Percentiles rank a stretch among this genome's conserved stretches.
Evolutionary conservation across 2,797 vertebrate species (phyloP).

Genomic region (Cyprinella venusta): DNA sequence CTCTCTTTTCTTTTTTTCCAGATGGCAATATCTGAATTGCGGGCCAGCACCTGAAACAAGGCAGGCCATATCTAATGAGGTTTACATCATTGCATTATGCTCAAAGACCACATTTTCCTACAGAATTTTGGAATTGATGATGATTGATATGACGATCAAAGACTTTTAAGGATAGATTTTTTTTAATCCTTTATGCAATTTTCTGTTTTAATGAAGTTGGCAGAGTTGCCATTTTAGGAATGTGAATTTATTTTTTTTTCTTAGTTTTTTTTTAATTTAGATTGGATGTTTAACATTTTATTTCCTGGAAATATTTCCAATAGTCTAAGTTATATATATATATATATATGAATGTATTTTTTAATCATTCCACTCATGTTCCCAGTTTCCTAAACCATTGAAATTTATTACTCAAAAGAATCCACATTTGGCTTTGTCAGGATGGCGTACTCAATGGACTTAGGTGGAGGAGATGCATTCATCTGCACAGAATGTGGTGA

Average conservation of each 20-base stretch:
- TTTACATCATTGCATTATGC: constrained; percentile 40
- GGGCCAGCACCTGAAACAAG: constrained; percentile 38
- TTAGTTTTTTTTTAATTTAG: not conserved
- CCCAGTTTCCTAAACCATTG: not conserved
- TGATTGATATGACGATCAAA: not conserved
- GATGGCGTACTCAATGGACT: constrained; percentile 73
- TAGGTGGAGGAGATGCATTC: constrained; percentile 73
- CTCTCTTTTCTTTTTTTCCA: constrained; percentile 26
- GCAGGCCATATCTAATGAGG: constrained; percentile 24
- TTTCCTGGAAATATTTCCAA: not conserved
- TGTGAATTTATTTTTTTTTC: no score
- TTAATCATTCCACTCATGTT: not conserved
- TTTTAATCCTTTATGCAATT: not conserved
- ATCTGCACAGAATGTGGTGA: constrained; percentile 86
- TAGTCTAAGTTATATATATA: not conserved
- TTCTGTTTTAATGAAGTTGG: not conserved
- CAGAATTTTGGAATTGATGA: not conserved
- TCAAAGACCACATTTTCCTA: constrained; percentile 16
- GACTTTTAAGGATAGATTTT: not conserved
- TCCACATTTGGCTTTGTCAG: constrained; percentile 51
- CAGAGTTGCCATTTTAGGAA: not conserved
- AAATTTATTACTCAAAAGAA: constrained; percentile 10
- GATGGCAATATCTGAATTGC: constrained; percentile 46
- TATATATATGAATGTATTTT: not conserved
- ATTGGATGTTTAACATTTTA: not conserved